phyloP scores from a whole-genome alignment of 2,113 vertebrate genomes.

The Pristiophorus japonicus region DNA sequence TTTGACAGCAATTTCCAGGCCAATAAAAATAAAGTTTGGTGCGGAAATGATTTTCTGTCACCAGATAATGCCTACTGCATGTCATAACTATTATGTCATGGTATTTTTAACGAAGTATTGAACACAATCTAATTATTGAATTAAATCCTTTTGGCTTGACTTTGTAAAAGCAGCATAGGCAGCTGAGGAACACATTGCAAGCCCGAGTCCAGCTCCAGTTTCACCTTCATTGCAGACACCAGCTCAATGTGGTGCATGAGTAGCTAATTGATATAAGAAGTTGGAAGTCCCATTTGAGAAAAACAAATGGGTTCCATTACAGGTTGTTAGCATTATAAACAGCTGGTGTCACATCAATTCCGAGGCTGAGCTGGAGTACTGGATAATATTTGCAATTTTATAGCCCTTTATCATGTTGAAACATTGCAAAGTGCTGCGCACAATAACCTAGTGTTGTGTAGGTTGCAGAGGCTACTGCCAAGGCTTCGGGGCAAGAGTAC shows the following conservation, averaged over 20 bases:
- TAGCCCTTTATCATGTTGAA: not conserved
- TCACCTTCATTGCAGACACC: not conserved
- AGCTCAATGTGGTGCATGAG: not conserved
- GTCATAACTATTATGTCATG: not conserved
- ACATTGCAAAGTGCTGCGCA: not conserved
- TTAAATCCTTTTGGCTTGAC: not conserved
- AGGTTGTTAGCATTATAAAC: not conserved
- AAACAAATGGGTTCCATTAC: not conserved
- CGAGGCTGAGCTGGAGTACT: too few relatives aligned
- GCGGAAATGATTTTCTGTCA: not conserved
- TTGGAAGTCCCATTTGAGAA: not conserved
- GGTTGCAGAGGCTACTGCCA: not conserved
- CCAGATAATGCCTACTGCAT: not conserved
- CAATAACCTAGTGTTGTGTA: not conserved
- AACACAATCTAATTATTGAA: not conserved
- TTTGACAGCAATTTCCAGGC: too few relatives aligned
- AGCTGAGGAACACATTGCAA: not conserved
- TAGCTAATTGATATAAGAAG: not conserved
- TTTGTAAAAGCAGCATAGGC: not conserved
- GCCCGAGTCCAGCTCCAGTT: not conserved
- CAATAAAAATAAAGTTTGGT: too few relatives aligned
- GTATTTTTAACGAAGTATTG: not conserved
- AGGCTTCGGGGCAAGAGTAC: not conserved
- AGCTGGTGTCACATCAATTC: not conserved
- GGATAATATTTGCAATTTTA: not conserved